Evolutionary conservation across 2,113 vertebrate genomes (phyloP).

Genomic region (Macquaria australasica): DNA sequence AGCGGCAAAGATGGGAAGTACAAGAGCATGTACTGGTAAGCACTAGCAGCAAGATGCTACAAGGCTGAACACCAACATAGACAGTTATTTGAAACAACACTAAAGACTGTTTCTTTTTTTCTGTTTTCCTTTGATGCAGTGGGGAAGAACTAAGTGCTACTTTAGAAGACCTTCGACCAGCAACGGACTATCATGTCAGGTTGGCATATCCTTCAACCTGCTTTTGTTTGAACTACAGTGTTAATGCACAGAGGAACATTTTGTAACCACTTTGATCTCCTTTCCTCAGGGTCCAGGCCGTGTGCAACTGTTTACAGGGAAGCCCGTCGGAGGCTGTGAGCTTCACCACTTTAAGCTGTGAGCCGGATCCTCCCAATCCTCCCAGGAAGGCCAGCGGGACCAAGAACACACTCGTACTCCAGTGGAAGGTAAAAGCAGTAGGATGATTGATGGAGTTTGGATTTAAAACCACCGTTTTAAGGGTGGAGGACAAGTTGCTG

Average conservation of each 20-base stretch:
- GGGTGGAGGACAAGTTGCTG: background rate
- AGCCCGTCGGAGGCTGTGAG: conserved; percentile 90
- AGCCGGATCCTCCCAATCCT: conserved; percentile 91
- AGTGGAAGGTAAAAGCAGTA: conserved; percentile 88
- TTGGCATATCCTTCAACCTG: conserved; percentile 71
- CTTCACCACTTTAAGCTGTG: conserved; percentile 94
- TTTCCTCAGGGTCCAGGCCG: conserved; percentile 89
- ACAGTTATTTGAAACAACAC: background rate
- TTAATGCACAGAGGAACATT: background rate
- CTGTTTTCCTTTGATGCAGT: conserved; percentile 73
- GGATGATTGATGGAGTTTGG: conserved; percentile 1
- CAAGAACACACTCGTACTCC: conserved; percentile 93
- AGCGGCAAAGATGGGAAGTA: conserved; percentile 93
- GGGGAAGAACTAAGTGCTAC: conserved; percentile 92
- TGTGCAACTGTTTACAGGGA: conserved; percentile 90
- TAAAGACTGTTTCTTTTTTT: background rate
- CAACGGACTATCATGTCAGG: conserved; percentile 97
- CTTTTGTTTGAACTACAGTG: background rate
- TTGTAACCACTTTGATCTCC: conserved; percentile 10
- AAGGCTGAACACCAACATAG: background rate
- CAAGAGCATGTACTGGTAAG: conserved; percentile 89
- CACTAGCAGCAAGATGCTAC: background rate
- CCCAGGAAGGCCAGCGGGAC: conserved; percentile 94
- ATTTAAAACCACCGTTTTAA: background rate
- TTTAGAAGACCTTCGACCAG: conserved; percentile 94